A percentile compares a stretch with the other conserved stretches of the same genome.
These are phyloP conservation scores for Rhopalosiphum padi DNA, from an alignment of 1,140 invertebrate genomes.

Conservation along the genomic window DNA sequence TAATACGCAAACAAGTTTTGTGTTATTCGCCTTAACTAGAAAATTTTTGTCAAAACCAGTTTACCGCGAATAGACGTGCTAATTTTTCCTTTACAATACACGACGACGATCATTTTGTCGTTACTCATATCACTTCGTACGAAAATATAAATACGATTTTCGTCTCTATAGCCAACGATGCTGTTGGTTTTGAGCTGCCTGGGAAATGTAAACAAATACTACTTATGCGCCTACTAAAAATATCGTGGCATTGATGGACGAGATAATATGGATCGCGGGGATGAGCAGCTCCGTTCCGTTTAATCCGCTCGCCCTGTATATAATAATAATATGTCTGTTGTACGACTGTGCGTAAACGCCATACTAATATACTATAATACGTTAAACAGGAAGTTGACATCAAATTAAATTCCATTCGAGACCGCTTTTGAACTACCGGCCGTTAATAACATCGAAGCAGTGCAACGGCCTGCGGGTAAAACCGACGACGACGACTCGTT, in stretches of 20 bases:
- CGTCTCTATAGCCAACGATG: no score
- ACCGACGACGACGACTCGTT: background rate
- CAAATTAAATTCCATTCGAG: constrained; percentile 46
- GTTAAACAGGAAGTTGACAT: constrained; percentile 50
- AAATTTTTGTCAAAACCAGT: background rate
- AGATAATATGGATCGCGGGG: background rate
- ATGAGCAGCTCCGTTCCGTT: background rate
- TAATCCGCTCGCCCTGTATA: constrained; percentile 6
- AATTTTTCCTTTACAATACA: background rate
- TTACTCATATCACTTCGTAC: background rate
- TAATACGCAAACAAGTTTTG: background rate
- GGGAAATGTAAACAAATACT: background rate
- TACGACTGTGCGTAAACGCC: background rate
- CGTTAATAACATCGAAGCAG: background rate
- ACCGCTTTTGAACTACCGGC: constrained; percentile 30
- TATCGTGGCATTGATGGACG: no score
- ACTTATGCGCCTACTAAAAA: no score
- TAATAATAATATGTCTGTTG: background rate
- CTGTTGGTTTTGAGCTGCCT: background rate
- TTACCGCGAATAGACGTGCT: background rate
- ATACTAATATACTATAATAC: background rate
- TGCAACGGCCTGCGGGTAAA: constrained; percentile 24
- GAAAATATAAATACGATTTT: background rate
- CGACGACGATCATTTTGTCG: background rate
- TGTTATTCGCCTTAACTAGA: background rate